Evolutionary conservation across 2,888 invertebrate species (phyloP).

Genomic region (Leptopterna dolabrata): DNA sequence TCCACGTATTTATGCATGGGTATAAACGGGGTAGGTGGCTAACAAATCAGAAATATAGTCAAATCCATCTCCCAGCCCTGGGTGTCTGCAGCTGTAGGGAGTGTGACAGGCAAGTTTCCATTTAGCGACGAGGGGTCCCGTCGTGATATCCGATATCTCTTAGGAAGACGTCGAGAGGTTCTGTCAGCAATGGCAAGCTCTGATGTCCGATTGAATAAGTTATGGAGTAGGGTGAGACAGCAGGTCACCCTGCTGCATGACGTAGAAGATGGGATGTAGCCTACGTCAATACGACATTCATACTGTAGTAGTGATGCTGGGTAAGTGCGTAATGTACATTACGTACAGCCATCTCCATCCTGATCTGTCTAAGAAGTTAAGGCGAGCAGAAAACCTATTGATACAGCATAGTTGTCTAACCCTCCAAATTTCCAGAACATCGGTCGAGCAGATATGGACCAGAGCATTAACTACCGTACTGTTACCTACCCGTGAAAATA

Average conservation of each 20-base stretch:
- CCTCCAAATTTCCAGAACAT: too few relatives aligned
- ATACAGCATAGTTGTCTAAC: too few relatives aligned
- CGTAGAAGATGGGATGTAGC: too few relatives aligned
- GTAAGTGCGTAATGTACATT: too few relatives aligned
- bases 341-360: too few relatives aligned
- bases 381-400: too few relatives aligned
- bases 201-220: neutral
- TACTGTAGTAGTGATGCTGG: too few relatives aligned
- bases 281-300: too few relatives aligned
- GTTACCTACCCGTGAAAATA: too few relatives aligned
- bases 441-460: too few relatives aligned
- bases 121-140: neutral
- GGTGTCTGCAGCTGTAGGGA: neutral
- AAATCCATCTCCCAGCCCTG: neutral
- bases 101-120: neutral
- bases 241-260: neutral
- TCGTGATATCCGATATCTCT: neutral
- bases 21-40: neutral
- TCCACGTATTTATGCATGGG: conserved; percentile 33
- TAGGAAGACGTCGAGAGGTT: neutral
- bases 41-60: neutral
- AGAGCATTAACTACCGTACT: too few relatives aligned
- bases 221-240: neutral
- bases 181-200: neutral
- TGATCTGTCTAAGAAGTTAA: too few relatives aligned